Base-by-base conservation (phyloP, 2,113 vertebrate genomes). In the Chaenocephalus aceratus region DNA sequence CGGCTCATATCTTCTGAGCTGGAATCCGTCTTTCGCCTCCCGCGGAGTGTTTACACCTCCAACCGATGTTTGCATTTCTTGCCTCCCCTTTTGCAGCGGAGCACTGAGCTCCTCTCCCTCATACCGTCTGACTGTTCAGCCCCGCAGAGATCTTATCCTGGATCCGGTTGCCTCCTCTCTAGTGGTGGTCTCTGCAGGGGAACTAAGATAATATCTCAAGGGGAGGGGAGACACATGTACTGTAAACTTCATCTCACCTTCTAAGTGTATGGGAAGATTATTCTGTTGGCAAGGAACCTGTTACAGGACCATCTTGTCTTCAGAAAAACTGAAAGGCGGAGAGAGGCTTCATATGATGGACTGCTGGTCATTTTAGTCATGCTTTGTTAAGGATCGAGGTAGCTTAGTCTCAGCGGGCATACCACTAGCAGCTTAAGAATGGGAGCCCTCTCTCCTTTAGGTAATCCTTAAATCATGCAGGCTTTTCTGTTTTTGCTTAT, bases 401-500 rank as follows among this genome's bases (percentile, higher is more conserved):
- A 46, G 67, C 21, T 84, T 66, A 79, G 68, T 79, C 54, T 87
- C 59, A 73, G 51, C 72, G 41, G 18, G 2, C 75, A 61, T 71
- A 73, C 75, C 80, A 69, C 52, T 72, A 72, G 21, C 60, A 67
- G 75, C 61, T 70, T 73, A 59, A 68, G 9, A 46, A 34, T 45
- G 62, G 75, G n/a, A 11, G 30, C 30, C 74, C 79, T 84, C 41
- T 45, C 41, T 75, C 10, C 82, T 63, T 79, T 45, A 57, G 62
- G 23, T 83, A 76, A 72, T 83, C 82, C 75, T 68, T 79, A 72
- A 85, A 82, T 78, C 66, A 82, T 10, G 10, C 56, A 11, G 59
- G 34, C 60, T 48, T 45, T 16, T 36, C 56, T 74, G 15, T 53
- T 62, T 62, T 80, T 64, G 11, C 66, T 69, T 75, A 8, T 14